Evolutionary conservation across 1,140 invertebrate species (phyloP).

Genomic region (Phthorimaea operculella): DNA sequence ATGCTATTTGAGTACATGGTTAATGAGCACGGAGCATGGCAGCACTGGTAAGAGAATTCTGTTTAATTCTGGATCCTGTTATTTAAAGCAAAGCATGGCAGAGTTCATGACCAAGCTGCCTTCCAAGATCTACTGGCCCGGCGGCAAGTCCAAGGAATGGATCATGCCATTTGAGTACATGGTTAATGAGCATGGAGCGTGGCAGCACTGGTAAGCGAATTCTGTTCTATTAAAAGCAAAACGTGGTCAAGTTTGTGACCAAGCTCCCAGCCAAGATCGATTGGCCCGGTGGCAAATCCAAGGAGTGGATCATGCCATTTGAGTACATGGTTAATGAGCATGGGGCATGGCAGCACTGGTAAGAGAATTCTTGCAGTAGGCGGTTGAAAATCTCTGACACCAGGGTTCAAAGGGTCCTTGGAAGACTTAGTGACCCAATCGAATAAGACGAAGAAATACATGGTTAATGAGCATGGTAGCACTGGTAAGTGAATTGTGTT

Average conservation of each 20-base stretch:
- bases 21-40: constrained; percentile 79
- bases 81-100: too few relatives aligned
- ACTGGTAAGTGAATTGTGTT: constrained; percentile 79
- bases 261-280: constrained; percentile 73
- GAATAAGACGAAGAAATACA: constrained; percentile 78
- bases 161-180: constrained; percentile 83
- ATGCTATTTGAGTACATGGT: constrained; percentile 84
- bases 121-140: constrained; percentile 74
- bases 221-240: too few relatives aligned
- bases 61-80: too few relatives aligned
- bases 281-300: constrained; percentile 70
- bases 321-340: constrained; percentile 82
- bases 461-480: constrained; percentile 83
- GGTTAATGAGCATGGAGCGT: constrained; percentile 79
- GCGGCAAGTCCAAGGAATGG: constrained; percentile 73
- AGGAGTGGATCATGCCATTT: constrained; percentile 80
- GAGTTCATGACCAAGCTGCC: constrained; percentile 75
- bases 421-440: too few relatives aligned
- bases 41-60: constrained; percentile 85
- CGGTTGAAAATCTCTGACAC: too few relatives aligned
- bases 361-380: constrained; percentile 68
- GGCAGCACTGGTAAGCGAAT: constrained; percentile 80
- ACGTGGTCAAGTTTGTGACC: constrained; percentile 79
- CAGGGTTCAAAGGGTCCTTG: constrained; percentile 86
- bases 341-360: constrained; percentile 87